These are phyloP conservation scores for Aeoliscus strigatus DNA, from an alignment of 2,797 vertebrate species.

Conservation along the genomic window DNA sequence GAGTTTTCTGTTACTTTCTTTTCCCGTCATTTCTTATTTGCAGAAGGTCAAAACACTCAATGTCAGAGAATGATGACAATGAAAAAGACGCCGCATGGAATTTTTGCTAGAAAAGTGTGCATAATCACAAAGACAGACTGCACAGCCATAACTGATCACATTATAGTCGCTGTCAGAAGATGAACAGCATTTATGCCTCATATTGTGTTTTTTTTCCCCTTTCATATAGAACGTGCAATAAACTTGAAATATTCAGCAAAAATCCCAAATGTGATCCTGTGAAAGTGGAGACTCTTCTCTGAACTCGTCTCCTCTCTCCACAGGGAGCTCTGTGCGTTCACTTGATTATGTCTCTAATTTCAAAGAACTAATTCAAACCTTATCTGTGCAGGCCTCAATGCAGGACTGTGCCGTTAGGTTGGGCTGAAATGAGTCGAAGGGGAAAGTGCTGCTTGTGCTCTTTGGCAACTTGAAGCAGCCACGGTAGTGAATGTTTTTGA, in stretches of 20 bases:
- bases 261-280: constrained; percentile 8
- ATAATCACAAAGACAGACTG: constrained; percentile 1
- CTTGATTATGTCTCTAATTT: constrained; percentile 19
- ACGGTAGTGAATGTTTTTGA: constrained; percentile 83
- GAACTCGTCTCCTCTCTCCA: constrained; percentile 5
- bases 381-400: constrained; percentile 89
- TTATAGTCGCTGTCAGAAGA: constrained; percentile 11
- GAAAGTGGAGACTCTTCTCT: constrained; percentile 18
- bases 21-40: constrained; percentile 7
- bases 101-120: constrained; percentile 1
- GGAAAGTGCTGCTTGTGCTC: constrained; percentile 77
- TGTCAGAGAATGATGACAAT: constrained; percentile 14
- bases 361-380: constrained; percentile 73
- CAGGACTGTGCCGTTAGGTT: constrained; percentile 86
- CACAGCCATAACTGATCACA: constrained; percentile 25
- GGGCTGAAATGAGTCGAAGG: constrained; percentile 74
- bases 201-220: constrained; percentile 17
- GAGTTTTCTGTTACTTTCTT: constrained; percentile 2
- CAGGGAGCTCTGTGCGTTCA: constrained; percentile 6
- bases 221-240: constrained; percentile 47
- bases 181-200: constrained; percentile 15
- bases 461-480: constrained; percentile 87
- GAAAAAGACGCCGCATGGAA: constrained; percentile 2
- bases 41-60: constrained; percentile 17
- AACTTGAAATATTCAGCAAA: constrained; percentile 42